Percentiles rank a stretch among this genome's conserved stretches.
These are phyloP conservation scores for Callorhinus ursinus DNA, from an alignment of 2,113 vertebrate species.

Conservation along the genomic window DNA sequence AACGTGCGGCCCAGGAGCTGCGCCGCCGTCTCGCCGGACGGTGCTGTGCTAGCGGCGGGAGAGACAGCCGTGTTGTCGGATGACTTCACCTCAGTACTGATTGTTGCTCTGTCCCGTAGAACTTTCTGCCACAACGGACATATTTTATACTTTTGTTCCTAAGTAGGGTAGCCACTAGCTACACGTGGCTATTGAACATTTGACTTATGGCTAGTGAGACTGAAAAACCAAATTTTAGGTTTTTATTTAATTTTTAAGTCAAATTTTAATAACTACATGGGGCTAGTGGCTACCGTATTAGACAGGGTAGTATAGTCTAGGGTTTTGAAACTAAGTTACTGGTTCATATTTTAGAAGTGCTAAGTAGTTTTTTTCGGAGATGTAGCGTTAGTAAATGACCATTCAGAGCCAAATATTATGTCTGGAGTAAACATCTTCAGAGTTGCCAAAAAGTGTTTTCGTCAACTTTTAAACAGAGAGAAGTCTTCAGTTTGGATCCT, in stretches of 20 bases:
- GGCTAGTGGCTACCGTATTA: neutral
- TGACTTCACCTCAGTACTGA: neutral
- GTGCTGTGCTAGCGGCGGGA: neutral
- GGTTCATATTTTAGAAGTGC: neutral
- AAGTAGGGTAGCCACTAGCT: neutral
- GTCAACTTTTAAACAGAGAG: neutral
- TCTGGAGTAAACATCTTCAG: neutral
- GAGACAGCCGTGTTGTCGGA: neutral
- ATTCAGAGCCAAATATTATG: neutral
- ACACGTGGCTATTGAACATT: neutral
- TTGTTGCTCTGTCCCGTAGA: neutral
- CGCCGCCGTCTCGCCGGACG: neutral
- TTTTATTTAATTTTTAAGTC: neutral
- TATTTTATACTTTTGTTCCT: neutral
- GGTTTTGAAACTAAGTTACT: slow-evolving; percentile 17
- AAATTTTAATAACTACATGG: neutral
- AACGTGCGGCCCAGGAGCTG: neutral
- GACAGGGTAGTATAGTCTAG: neutral
- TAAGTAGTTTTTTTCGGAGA: neutral
- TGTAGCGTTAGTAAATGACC: neutral
- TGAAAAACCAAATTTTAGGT: neutral
- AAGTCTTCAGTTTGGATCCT: neutral
- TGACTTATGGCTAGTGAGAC: neutral
- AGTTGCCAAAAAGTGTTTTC: neutral
- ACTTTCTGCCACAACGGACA: slow-evolving; percentile 5